Evolutionary conservation across 2,797 vertebrate genomes (phyloP).

Genomic region (Hybognathus amarus): DNA sequence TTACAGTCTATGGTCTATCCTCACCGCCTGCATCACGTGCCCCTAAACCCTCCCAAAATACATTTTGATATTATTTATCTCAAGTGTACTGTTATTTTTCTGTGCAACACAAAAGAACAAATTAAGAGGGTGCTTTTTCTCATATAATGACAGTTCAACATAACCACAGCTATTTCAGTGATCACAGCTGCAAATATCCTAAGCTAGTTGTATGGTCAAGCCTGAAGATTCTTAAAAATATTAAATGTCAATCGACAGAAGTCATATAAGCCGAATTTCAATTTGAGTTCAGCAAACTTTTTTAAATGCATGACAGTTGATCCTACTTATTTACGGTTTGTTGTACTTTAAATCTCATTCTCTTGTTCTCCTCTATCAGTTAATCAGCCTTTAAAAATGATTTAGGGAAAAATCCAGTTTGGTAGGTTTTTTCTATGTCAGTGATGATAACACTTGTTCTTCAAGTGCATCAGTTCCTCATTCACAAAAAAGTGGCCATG

Average conservation of each 20-base stretch:
- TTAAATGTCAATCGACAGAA: no score
- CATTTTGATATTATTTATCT: neutral
- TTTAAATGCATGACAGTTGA: neutral
- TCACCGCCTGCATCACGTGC: no score
- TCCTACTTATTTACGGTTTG: neutral
- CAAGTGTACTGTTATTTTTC: neutral
- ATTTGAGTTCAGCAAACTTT: neutral
- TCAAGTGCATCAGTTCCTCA: conserved; percentile 7
- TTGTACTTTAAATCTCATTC: neutral
- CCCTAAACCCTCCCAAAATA: neutral
- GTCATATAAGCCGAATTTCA: neutral
- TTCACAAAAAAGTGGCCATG: neutral
- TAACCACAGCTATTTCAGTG: neutral
- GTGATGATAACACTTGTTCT: neutral
- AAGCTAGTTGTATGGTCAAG: no score
- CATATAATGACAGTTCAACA: neutral
- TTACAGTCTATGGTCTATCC: no score
- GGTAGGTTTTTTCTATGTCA: neutral
- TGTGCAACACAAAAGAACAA: neutral
- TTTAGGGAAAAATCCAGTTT: neutral
- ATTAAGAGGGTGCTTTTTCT: neutral
- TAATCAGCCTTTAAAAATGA: neutral
- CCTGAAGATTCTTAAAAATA: no score
- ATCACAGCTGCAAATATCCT: no score
- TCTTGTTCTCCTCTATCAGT: neutral